A percentile compares a stretch with the other conserved stretches of the same genome.
These are phyloP conservation scores for Sepiola atlantica DNA, from an alignment of 2,888 invertebrate species.

Conservation along the genomic window DNA sequence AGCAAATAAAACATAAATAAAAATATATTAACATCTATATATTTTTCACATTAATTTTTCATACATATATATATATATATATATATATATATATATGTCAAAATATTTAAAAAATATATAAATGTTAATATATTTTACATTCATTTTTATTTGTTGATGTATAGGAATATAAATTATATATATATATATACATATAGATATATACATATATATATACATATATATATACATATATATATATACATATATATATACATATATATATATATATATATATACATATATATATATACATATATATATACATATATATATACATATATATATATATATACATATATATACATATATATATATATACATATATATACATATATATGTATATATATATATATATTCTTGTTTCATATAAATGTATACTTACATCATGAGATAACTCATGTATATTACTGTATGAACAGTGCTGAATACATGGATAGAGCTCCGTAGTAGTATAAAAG, in stretches of 20 bases:
- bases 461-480: too few relatives aligned
- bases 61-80: too few relatives aligned
- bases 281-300: neutral
- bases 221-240: conserved; percentile 1
- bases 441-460: too few relatives aligned
- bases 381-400: neutral
- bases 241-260: neutral
- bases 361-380: neutral
- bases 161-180: neutral
- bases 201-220: neutral
- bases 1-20: neutral
- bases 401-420: too few relatives aligned
- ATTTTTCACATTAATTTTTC: too few relatives aligned
- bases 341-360: neutral
- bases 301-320: neutral
- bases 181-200: neutral
- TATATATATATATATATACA: neutral
- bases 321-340: neutral
- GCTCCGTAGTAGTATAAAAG: too few relatives aligned
- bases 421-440: too few relatives aligned
- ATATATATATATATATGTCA: neutral
- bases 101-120: neutral
- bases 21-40: neutral
- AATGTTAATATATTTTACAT: too few relatives aligned
- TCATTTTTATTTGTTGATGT: neutral